Evolutionary conservation across 2,797 vertebrate species (phyloP).

Genomic region (Halcyon smyrnensis): DNA sequence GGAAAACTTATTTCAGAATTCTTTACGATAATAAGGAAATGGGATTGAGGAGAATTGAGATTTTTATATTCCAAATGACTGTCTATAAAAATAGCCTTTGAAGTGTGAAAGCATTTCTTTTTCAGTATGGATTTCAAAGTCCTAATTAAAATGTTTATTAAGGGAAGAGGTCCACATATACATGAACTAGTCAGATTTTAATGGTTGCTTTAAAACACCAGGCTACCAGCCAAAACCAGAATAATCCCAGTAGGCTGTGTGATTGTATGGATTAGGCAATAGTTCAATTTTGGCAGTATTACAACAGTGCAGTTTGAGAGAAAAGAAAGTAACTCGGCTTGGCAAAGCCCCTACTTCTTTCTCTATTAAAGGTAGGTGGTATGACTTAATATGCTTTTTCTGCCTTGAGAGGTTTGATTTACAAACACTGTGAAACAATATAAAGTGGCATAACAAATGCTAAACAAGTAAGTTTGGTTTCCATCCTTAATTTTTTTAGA

Average conservation of each 20-base stretch:
- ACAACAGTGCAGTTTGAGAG: background rate
- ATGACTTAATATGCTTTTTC: background rate
- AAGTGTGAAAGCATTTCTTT: background rate
- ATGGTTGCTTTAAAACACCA: background rate
- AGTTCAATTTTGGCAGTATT: background rate
- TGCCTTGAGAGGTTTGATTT: background rate
- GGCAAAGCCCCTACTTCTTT: background rate
- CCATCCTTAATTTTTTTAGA: background rate
- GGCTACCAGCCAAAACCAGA: background rate
- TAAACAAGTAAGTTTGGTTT: background rate
- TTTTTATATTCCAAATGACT: background rate
- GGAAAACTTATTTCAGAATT: background rate
- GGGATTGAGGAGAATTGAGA: background rate
- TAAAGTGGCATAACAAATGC: background rate
- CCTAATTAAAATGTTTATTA: background rate
- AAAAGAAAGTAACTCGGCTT: background rate
- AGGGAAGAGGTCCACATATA: background rate
- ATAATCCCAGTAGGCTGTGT: background rate
- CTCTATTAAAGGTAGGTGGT: background rate
- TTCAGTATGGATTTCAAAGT: background rate
- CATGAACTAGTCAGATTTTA: background rate
- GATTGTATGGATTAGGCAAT: constrained; percentile 18
- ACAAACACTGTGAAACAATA: background rate
- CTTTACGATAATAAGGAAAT: background rate
- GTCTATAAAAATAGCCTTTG: background rate